Percentiles rank a stretch among this genome's conserved stretches.
phyloP scores from a whole-genome alignment of 1,140 invertebrate genomes.

The Drosophila sturtevanti region DNA sequence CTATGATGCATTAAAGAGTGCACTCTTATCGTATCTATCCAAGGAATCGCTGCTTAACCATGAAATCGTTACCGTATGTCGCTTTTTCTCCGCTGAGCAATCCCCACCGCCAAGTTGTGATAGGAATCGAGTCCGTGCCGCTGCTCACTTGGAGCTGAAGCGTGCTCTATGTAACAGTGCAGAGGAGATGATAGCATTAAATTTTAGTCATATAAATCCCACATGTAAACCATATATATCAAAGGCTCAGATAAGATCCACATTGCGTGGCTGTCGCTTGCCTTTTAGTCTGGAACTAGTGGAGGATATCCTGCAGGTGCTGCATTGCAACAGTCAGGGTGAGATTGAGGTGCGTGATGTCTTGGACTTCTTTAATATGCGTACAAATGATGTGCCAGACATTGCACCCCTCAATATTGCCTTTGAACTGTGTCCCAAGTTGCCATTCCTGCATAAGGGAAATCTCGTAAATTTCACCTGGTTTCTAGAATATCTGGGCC shows the following conservation, averaged over 20 bases:
- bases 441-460: constrained; percentile 75
- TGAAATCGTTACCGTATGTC: constrained; percentile 89
- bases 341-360: constrained; percentile 84
- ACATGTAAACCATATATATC: constrained; percentile 84
- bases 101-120: constrained; percentile 83
- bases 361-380: constrained; percentile 73
- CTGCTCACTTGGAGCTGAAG: constrained; percentile 88
- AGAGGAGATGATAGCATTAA: constrained; percentile 85
- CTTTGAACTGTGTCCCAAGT: constrained; percentile 77
- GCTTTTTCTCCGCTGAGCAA: constrained; percentile 85
- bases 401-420: constrained; percentile 77
- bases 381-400: constrained; percentile 61
- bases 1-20: constrained; percentile 85
- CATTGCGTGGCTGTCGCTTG: constrained; percentile 86
- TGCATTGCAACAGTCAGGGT: constrained; percentile 85
- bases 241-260: constrained; percentile 84
- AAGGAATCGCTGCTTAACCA: constrained; percentile 89
- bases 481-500: constrained; percentile 69
- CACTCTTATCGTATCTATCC: constrained; percentile 84
- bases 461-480: constrained; percentile 71
- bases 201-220: constrained; percentile 86
- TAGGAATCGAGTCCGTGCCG: constrained; percentile 83
- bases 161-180: constrained; percentile 88
- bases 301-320: constrained; percentile 87
- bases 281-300: constrained; percentile 87